These are phyloP conservation scores for Catharus fuscescens DNA, from an alignment of 2,113 vertebrate genomes.

Conservation along the genomic window DNA sequence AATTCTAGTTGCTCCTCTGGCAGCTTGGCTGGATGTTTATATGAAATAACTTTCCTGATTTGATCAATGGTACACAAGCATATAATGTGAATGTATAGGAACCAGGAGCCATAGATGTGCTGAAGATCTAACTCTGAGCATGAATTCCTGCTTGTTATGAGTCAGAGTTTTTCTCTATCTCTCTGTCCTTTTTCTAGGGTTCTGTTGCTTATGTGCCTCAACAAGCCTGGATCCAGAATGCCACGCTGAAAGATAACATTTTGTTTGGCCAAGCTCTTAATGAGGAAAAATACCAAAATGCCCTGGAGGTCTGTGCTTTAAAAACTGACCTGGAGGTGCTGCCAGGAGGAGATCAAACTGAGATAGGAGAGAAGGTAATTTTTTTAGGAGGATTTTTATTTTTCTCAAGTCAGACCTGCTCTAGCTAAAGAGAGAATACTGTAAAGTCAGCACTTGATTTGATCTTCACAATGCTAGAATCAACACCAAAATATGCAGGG, in stretches of 20 bases:
- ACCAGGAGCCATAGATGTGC: background rate
- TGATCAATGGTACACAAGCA: background rate
- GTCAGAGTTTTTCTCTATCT: background rate
- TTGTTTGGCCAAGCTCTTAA: conserved; percentile 85
- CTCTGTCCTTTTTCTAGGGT: conserved; percentile 75
- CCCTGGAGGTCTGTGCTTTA: conserved; percentile 90
- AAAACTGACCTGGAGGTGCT: conserved; percentile 89
- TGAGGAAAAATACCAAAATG: conserved; percentile 83
- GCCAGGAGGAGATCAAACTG: conserved; percentile 91
- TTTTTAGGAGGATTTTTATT: background rate
- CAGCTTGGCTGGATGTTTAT: background rate
- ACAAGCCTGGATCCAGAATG: conserved; percentile 97
- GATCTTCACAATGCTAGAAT: background rate
- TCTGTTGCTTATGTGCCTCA: conserved; percentile 95
- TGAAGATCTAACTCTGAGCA: background rate
- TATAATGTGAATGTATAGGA: background rate
- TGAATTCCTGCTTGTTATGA: background rate
- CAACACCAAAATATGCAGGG: background rate
- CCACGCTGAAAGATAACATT: conserved; percentile 92
- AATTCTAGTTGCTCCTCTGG: background rate
- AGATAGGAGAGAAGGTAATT: conserved; percentile 96
- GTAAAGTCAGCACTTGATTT: background rate
- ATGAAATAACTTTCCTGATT: background rate
- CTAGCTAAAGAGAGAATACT: background rate
- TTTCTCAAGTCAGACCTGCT: background rate